phyloP scores from a whole-genome alignment of 2,888 invertebrate species.

The Lasioglossum zephyrum region DNA sequence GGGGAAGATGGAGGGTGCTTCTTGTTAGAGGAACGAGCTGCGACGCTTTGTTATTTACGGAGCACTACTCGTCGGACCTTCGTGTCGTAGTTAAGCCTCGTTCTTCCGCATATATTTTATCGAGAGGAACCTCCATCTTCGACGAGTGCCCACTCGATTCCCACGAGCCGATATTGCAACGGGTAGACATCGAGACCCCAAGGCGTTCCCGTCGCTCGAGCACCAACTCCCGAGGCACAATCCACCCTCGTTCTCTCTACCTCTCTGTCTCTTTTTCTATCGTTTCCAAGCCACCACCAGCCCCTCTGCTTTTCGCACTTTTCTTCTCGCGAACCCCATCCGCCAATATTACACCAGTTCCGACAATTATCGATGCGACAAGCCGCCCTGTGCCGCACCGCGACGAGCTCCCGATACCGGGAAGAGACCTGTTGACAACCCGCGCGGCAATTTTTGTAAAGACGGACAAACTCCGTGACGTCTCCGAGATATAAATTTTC shows the following conservation, averaged over 20 bases:
- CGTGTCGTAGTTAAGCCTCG: constrained; percentile 36
- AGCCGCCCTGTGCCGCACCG: background rate
- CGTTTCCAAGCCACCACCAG: background rate
- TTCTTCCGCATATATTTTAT: constrained; percentile 51
- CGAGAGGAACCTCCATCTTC: constrained; percentile 29
- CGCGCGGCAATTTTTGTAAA: background rate
- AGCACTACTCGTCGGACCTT: constrained; percentile 8
- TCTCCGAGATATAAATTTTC: no score
- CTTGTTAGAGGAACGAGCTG: constrained; percentile 16
- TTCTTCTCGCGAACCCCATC: background rate
- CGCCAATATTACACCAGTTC: background rate
- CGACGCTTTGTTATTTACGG: constrained; percentile 42
- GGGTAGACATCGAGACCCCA: constrained; percentile 39
- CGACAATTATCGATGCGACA: constrained; percentile 1
- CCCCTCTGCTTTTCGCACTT: background rate
- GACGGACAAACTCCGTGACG: background rate
- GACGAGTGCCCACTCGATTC: constrained; percentile 50
- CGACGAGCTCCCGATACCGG: background rate
- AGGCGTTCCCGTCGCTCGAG: constrained; percentile 31
- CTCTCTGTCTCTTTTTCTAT: background rate
- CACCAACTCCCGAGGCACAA: background rate
- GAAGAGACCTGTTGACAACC: background rate
- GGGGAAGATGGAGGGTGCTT: background rate
- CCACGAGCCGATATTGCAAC: constrained; percentile 46
- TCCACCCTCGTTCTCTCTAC: background rate